Evolutionary conservation across 1,140 invertebrate species (phyloP).

Genomic region (Halesus radiatus): DNA sequence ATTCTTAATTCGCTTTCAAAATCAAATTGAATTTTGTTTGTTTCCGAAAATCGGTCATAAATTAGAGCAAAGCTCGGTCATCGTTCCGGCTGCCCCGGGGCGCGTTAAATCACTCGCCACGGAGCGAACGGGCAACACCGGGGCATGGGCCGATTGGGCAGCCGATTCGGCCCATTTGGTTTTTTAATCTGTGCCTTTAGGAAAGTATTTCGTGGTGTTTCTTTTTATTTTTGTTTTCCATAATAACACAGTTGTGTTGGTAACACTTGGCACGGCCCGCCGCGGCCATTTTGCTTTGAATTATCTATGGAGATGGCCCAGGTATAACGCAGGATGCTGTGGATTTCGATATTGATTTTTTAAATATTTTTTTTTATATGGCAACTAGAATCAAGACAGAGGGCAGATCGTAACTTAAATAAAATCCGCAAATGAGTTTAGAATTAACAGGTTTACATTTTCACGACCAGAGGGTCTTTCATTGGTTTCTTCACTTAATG

Average conservation of each 20-base stretch:
- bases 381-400: neutral
- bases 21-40: too few species aligned
- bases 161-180: slow-evolving; percentile 21
- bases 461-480: too few species aligned
- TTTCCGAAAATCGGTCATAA: too few species aligned
- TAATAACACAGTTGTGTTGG: slow-evolving; percentile 41
- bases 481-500: too few species aligned
- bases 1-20: too few species aligned
- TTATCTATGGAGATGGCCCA: slow-evolving; percentile 32
- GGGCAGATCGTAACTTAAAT: slow-evolving; percentile 19
- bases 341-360: too few species aligned
- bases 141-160: neutral
- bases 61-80: too few species aligned
- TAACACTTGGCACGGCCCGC: slow-evolving; percentile 30
- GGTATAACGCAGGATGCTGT: neutral
- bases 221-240: slow-evolving; percentile 38
- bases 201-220: slow-evolving; percentile 22
- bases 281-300: slow-evolving; percentile 46
- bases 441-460: slow-evolving; percentile 9
- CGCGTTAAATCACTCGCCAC: slow-evolving; percentile 25
- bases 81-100: neutral
- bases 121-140: neutral
- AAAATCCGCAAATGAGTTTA: slow-evolving; percentile 37
- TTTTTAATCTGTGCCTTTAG: slow-evolving; percentile 20
- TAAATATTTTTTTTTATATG: neutral